Evolutionary conservation across 1,140 invertebrate species (phyloP).

Genomic region (Nephotettix cincticeps): DNA sequence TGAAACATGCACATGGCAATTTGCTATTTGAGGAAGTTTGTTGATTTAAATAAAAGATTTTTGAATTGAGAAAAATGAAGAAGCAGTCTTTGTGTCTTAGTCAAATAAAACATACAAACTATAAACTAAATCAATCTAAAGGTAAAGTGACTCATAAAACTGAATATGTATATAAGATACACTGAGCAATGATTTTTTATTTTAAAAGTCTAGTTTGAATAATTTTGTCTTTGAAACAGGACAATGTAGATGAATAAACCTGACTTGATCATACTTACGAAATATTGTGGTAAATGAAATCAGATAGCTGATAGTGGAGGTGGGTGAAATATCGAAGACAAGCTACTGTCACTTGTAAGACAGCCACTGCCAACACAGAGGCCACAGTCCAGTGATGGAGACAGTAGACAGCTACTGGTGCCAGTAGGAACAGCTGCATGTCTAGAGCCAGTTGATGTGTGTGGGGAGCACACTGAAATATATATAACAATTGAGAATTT

Average conservation of each 20-base stretch:
- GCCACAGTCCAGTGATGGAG: conserved; percentile 52
- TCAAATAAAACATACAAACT: too few relatives aligned
- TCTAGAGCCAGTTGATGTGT: conserved; percentile 75
- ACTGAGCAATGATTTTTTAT: not conserved
- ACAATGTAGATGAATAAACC: too few relatives aligned
- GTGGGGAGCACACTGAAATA: conserved; percentile 63
- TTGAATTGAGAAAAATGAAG: not conserved
- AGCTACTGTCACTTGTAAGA: not conserved
- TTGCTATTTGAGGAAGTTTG: too few relatives aligned
- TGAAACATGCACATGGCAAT: not conserved
- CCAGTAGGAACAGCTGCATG: conserved; percentile 74
- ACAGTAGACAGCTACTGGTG: conserved; percentile 68
- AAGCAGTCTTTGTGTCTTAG: not conserved
- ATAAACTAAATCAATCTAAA: too few relatives aligned
- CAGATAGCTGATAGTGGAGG: conserved; percentile 17
- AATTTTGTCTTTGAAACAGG: too few relatives aligned
- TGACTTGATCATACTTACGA: conserved; percentile 30
- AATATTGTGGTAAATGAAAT: conserved; percentile 24
- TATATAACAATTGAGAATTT: too few relatives aligned
- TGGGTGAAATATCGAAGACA: conserved; percentile 14
- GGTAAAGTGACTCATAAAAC: not conserved
- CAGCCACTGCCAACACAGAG: not conserved
- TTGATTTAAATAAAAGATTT: too few relatives aligned
- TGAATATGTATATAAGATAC: not conserved
- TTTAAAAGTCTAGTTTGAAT: too few relatives aligned